These are phyloP conservation scores for Montipora capricornis DNA, from an alignment of 64 coral and sea anemone genomes.

Conservation along the genomic window DNA sequence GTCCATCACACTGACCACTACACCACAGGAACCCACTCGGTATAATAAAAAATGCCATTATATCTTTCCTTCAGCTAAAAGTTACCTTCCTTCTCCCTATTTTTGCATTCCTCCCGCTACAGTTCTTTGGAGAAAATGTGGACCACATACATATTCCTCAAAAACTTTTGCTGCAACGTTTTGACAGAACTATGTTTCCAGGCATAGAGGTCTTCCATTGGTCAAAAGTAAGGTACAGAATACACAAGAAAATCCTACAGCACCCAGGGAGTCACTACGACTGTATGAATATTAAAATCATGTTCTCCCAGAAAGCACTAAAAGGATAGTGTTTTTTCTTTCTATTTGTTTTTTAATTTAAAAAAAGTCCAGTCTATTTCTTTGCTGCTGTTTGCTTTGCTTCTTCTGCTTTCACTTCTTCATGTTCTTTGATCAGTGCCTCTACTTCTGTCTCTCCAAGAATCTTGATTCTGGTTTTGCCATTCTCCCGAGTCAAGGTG, in stretches of 20 bases:
- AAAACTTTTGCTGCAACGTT: too few species aligned
- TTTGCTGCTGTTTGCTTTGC: slow-evolving; percentile 83
- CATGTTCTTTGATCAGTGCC: slow-evolving; percentile 86
- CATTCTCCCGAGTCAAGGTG: slow-evolving; percentile 92
- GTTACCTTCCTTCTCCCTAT: too few species aligned
- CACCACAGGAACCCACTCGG: too few species aligned
- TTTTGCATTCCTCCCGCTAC: too few species aligned
- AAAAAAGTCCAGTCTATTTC: slow-evolving; percentile 65
- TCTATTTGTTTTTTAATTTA: not conserved
- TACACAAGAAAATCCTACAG: not conserved
- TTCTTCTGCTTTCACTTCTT: slow-evolving; percentile 87
- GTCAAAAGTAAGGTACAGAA: not conserved
- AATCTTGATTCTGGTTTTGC: slow-evolving; percentile 75
- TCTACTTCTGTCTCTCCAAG: slow-evolving; percentile 79
- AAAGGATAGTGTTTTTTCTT: not conserved
- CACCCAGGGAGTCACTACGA: not conserved
- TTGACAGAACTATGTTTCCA: too few species aligned
- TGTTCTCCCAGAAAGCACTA: not conserved
- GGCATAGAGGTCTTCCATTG: too few species aligned
- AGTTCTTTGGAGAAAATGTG: too few species aligned
- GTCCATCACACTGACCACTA: too few species aligned
- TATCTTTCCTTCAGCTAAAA: too few species aligned
- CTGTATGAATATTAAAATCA: not conserved
- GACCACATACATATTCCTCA: too few species aligned
- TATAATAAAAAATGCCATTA: too few species aligned